Base-by-base conservation (phyloP, 2,113 vertebrate genomes). In the Gasterosteus nipponicus region DNA sequence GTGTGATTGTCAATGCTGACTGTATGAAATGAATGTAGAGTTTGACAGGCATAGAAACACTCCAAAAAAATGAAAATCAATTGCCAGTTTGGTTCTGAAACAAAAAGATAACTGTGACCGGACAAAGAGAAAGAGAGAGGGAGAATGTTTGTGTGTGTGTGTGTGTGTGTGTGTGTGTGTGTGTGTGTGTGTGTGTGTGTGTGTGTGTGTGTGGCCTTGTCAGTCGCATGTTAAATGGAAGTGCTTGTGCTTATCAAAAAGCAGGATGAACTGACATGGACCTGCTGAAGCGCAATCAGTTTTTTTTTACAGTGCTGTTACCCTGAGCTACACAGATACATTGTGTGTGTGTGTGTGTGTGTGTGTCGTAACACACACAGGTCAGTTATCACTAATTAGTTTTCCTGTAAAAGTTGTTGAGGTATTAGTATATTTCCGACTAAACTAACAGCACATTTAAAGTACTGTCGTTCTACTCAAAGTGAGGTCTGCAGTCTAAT, bases 241-340 rank as follows among this genome's bases (percentile, higher is more conserved):
- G 89, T 89, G 74, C 63, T 80, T 83, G 61, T 83, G 67, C 83
- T 89, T 85, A 93, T 93, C 92, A 94, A 94, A 94, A 92, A 88
- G 81, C 84, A 73, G 80, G 29, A 71, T 81, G 73, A 86, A 84
- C 73, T 89, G 86, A 75, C 92, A 92, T 88, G 75, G 90, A 91
- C 85, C 91, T 92, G 90, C 83, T 89, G 88, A 91, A 78, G 88
- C 69, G 71, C 61, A 79, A 77, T 71, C 68, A 82, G 80, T 72
- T 49, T 60, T 82, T 92, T 82, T 92, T 89, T 86, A 92, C 80
- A 83, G 80, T 69, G 75, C 73, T 85, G 69, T 86, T 86, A 75
- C 58, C 63, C 33, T 62, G 57, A 63, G 49, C 51, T 51, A 39
- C 41, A 75, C 63, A 84, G 47, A 61, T 35, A 70, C 59, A 31